Evolutionary conservation across 2,797 vertebrate species (phyloP), one percentile per base, ranked within the genome.

Genomic region (Parambassis ranga): DNA sequence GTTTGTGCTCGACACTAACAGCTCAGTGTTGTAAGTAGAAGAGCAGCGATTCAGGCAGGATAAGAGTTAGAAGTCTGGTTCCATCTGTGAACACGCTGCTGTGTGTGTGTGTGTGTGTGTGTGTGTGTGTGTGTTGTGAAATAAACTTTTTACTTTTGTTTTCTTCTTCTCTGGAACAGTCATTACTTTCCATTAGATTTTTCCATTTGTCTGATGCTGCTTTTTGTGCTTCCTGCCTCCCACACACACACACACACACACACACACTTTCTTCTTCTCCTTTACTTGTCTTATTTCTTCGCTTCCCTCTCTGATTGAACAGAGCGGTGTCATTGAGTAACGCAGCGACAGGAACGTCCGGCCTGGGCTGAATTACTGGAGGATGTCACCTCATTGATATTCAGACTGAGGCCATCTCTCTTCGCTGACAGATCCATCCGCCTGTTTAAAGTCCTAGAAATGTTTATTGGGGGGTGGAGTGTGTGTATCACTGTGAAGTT

Each of bases 361-460:
- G 43, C 14, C 11, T 39, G 2, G 13, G 32, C 50, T 33, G 48
- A 28, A 62, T 61, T 50, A 61, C 70, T 50, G 57, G 37, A 56
- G 20, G 5, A 55, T 20, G 18, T 68, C 5, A 52, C 36, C 33
- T 53, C 41, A 38, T 73, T 63, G 69, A 67, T 61, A 58, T 62
- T 50, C 65, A 31, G 58, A 52, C 49, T 28, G 24, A 32, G 44
- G 26, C 36, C 64, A 52, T 63, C 41, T 55, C 67, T 59, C 38
- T 35, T 42, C 65, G 58, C 36, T 47, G 59, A 57, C 48, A 19
- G 11, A 24, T 57, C 56, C 16, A 11, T 46, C 35, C 55, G 22
- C 39, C 58, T 47, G 26, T 56, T 70, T 47, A n/a, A 51, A 51
- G 67, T 16, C 32, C 60, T 55, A 7, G 43, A 80, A 69, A 69